Conservation (phyloP, 2,113 vertebrate species). For the Melanotaenia duboulayi region DNA sequence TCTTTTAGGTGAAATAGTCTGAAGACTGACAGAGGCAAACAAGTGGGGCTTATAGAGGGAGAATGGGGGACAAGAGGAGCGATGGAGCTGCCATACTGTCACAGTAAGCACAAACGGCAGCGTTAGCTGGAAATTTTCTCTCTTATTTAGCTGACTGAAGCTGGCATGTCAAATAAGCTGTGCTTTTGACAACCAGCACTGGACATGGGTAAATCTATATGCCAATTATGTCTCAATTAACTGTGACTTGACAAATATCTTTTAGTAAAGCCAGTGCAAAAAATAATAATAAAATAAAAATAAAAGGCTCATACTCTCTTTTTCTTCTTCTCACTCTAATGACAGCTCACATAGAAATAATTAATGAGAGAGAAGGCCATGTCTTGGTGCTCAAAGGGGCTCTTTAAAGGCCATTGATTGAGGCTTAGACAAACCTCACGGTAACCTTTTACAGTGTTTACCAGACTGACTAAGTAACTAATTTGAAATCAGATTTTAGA, state of each 20-base stretch:
- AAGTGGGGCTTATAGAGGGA: constrained; percentile 20
- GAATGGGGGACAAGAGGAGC: constrained; percentile 17
- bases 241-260: constrained; percentile 9
- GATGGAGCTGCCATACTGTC: constrained; percentile 53
- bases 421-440: constrained; percentile 22
- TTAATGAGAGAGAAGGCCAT: constrained; percentile 12
- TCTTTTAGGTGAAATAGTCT: constrained; percentile 44
- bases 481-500: constrained; percentile 19
- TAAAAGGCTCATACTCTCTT: background rate
- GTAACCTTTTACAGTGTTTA: constrained; percentile 35
- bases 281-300: no score
- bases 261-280: background rate
- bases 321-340: background rate
- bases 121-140: constrained; percentile 59
- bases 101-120: constrained; percentile 51
- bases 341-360: constrained; percentile 18
- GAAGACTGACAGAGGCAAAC: constrained; percentile 47
- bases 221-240: constrained; percentile 30
- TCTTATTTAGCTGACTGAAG: constrained; percentile 46
- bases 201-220: constrained; percentile 51
- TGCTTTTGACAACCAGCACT: constrained; percentile 40
- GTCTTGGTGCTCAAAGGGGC: background rate
- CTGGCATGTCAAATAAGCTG: constrained; percentile 49
- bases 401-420: constrained; percentile 31
- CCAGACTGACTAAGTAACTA: constrained; percentile 18